Conservation (phyloP, 2,797 vertebrate genomes). For the Amphiprion clarkii region DNA sequence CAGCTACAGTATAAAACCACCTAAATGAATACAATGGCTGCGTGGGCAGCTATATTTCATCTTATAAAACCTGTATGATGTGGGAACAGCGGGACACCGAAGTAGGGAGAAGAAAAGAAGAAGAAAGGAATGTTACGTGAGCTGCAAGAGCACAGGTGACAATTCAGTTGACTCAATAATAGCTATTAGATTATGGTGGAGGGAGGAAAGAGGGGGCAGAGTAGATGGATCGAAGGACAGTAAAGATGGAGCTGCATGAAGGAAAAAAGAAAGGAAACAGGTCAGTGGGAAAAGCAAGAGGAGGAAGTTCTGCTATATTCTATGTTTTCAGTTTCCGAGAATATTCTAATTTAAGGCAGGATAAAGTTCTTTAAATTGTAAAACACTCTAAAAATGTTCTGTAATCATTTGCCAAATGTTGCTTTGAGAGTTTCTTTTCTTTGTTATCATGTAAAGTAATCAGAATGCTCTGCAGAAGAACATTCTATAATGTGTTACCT, state of each 20-base stretch:
- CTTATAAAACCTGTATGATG: slow-evolving; percentile 52
- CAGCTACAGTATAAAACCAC: slow-evolving; percentile 29
- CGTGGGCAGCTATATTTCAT: slow-evolving; percentile 44
- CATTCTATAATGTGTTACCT: no score
- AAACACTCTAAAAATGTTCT: no score
- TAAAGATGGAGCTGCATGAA: background rate
- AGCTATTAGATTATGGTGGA: slow-evolving; percentile 30
- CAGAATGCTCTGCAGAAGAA: no score
- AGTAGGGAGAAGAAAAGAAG: slow-evolving; percentile 6
- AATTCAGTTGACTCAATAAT: slow-evolving; percentile 52
- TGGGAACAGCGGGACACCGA: slow-evolving; percentile 24
- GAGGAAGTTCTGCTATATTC: background rate
- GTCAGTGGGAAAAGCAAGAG: background rate
- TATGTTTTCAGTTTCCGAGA: no score
- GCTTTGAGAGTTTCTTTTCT: no score
- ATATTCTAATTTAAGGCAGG: no score
- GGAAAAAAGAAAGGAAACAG: background rate
- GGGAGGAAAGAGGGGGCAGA: background rate
- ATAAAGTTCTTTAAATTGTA: no score
- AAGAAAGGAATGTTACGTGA: slow-evolving; percentile 8
- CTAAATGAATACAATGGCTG: slow-evolving; percentile 47
- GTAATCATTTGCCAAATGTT: no score
- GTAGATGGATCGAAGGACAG: background rate
- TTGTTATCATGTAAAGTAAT: no score
- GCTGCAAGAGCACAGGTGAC: slow-evolving; percentile 35